A percentile compares a stretch with the other conserved stretches of the same genome.
phyloP scores from a whole-genome alignment of 2,113 vertebrate species.

The Corynorhinus townsendii region DNA sequence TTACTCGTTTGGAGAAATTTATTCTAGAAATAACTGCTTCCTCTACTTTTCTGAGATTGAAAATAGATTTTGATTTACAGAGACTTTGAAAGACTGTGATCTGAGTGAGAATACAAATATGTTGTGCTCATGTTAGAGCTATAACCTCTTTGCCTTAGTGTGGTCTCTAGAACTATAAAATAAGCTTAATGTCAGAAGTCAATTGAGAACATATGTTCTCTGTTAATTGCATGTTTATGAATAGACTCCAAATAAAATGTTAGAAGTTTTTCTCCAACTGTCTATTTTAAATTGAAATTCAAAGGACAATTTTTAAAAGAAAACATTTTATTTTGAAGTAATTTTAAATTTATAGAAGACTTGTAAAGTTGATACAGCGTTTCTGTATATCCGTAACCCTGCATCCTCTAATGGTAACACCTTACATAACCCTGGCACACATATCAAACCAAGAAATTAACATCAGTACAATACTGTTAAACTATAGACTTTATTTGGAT shows the following conservation, averaged over 20 bases:
- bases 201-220: conserved; percentile 46
- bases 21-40: conserved; percentile 45
- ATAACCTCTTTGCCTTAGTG: conserved; percentile 27
- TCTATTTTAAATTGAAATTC: conserved; percentile 30
- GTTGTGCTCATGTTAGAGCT: not conserved
- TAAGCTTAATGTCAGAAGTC: conserved; percentile 30
- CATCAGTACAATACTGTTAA: not conserved
- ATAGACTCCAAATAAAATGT: conserved; percentile 46
- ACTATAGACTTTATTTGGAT: not conserved
- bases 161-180: conserved; percentile 40
- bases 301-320: not conserved
- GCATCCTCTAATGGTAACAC: not conserved
- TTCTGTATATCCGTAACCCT: not conserved
- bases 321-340: conserved; percentile 3
- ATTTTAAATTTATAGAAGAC: conserved; percentile 16
- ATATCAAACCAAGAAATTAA: conserved; percentile 4
- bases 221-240: conserved; percentile 26
- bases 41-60: conserved; percentile 19
- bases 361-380: not conserved
- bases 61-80: conserved; percentile 29
- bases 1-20: conserved; percentile 24
- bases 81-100: not conserved
- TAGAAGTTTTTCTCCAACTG: not conserved
- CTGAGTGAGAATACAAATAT: conserved; percentile 13
- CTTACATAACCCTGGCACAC: not conserved